Base-by-base conservation (phyloP, 2,797 vertebrate genomes). In the Enteromius thamalakanensis region DNA sequence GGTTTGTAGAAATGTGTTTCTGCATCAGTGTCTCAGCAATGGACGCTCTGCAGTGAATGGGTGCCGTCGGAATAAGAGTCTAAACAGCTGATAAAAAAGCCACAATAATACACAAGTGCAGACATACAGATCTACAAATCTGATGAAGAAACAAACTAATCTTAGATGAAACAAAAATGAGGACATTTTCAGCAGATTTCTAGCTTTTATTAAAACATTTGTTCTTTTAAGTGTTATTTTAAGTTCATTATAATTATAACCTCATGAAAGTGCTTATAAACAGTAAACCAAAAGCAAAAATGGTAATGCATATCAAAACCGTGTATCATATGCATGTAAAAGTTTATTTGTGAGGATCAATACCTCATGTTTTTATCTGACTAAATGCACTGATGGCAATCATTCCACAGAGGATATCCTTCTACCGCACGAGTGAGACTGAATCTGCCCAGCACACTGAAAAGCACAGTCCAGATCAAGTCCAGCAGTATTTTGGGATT, bases 401-500 rank as follows among this genome's bases (percentile, higher is more conserved):
- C 9, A 32, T 49, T 32, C 17, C 37, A 42, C 21, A 51, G 40
- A 40, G 8, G 40, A 40, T 40, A 40, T 40, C 40, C 40, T 40
- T 40, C 40, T 9, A 9, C 40, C 6, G 40, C 40, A 9, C 40
- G 1, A 40, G 40, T 12, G 9, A 2, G 51, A 40, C 51, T 55
- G 72, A 81, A 9, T 72, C 6, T 37, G 58, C 4, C 70, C 29
- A 69, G 15, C 23, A 55, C 74, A 68, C 14, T 34, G 55, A 32
- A 19, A 72, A 70, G 58, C 65, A 42, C 29, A 45, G 34, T 60
- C 42, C 34, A 68, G 37, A 58, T 51, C 49, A 65, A 78, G 47
- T 67, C 75, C 34, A 17, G 67, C 51, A 62, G 19, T 32, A 67
- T 71, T 80, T 51, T 64, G 79, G 47, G 64, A 62, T 81, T 85